phyloP scores from a whole-genome alignment of 2,113 vertebrate species.

The Calyptommatus sinebrachiatus region DNA sequence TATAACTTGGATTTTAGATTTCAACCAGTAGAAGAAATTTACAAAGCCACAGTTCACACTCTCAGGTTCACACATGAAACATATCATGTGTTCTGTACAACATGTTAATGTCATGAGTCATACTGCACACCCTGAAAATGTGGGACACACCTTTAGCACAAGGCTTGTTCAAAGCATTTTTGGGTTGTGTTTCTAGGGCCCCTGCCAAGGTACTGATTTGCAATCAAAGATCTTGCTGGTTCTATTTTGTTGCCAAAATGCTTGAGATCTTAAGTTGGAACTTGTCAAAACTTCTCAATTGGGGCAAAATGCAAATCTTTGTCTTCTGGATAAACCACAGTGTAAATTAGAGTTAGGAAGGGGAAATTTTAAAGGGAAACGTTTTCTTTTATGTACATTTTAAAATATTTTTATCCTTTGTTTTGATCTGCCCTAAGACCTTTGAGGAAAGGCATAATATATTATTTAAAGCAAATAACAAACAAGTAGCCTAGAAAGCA shows the following conservation, averaged over 20 bases:
- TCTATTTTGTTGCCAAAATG: conserved; percentile 46
- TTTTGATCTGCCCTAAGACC: too few relatives aligned
- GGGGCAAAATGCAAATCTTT: background rate
- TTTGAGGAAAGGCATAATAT: too few relatives aligned
- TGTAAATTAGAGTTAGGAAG: background rate
- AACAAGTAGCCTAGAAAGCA: too few relatives aligned
- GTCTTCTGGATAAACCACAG: background rate
- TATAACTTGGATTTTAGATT: accelerated
- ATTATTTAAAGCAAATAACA: too few relatives aligned
- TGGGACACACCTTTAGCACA: conserved; percentile 55
- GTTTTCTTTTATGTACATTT: background rate
- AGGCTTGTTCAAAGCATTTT: conserved; percentile 70
- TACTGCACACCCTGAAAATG: conserved; percentile 48
- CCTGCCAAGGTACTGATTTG: conserved; percentile 57
- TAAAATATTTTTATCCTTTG: too few relatives aligned
- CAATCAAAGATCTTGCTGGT: conserved; percentile 60
- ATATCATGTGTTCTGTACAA: background rate
- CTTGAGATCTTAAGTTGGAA: conserved; percentile 48
- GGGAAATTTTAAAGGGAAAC: background rate
- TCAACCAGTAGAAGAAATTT: accelerated
- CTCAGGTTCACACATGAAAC: conserved; percentile 4
- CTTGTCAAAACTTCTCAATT: conserved; percentile 53
- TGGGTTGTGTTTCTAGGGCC: conserved; percentile 56
- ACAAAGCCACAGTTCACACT: background rate
- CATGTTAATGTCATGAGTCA: conserved; percentile 56